Conservation (phyloP, 2,113 vertebrate genomes). For the Caloenas nicobarica region DNA sequence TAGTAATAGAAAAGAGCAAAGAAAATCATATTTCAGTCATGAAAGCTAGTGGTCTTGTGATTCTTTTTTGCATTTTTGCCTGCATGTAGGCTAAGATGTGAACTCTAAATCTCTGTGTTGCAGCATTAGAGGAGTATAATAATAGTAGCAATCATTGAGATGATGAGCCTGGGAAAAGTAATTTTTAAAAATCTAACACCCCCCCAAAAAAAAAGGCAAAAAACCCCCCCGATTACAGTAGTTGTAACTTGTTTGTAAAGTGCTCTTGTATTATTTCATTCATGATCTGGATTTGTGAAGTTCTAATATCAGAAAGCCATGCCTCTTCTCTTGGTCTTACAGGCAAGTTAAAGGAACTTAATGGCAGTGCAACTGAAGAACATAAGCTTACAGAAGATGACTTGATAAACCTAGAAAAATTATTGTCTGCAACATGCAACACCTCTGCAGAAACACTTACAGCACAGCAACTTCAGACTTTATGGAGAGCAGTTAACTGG, state of each 20-base stretch:
- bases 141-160: background rate
- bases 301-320: background rate
- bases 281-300: background rate
- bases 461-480: constrained; percentile 83
- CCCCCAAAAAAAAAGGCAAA: background rate
- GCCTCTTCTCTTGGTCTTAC: background rate
- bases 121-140: background rate
- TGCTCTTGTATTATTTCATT: background rate
- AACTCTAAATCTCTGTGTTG: background rate
- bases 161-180: background rate
- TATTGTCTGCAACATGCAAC: constrained; percentile 79
- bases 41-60: background rate
- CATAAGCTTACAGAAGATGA: constrained; percentile 81
- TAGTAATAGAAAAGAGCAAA: background rate
- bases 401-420: constrained; percentile 79
- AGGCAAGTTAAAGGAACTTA: constrained; percentile 92
- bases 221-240: background rate
- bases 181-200: background rate
- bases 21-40: background rate
- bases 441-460: constrained; percentile 77
- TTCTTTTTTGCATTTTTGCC: background rate
- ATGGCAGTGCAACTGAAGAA: constrained; percentile 74
- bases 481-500: constrained; percentile 93
- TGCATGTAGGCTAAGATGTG: background rate
- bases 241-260: background rate